These are phyloP conservation scores for Machaerirhynchus nigripectus DNA, from an alignment of 2,113 vertebrate genomes.

Conservation along the genomic window DNA sequence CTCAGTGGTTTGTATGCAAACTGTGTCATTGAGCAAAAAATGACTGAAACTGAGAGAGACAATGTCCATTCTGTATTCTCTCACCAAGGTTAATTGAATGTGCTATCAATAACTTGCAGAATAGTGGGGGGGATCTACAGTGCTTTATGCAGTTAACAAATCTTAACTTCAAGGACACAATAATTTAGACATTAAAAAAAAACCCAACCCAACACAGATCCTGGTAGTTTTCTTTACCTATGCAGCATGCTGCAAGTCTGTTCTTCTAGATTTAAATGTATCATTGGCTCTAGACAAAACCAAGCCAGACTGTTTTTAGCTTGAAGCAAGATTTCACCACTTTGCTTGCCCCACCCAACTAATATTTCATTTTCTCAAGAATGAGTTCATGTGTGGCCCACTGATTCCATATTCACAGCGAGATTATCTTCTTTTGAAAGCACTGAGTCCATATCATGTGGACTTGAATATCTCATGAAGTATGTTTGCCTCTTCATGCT, in stretches of 20 bases:
- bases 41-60: neutral
- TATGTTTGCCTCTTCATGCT: neutral
- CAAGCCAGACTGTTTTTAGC: neutral
- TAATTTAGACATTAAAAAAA: neutral
- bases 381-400: neutral
- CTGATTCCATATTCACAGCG: neutral
- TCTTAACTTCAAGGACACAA: neutral
- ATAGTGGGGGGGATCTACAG: neutral
- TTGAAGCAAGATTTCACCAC: neutral
- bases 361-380: neutral
- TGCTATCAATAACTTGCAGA: neutral
- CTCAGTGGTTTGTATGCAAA: neutral
- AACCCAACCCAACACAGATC: neutral
- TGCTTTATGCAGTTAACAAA: neutral
- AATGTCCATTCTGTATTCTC: neutral
- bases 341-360: neutral
- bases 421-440: neutral
- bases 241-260: neutral
- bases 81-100: neutral
- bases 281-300: neutral
- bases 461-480: neutral
- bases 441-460: neutral
- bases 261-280: neutral
- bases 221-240: neutral
- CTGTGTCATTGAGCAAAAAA: neutral